Conservation (phyloP, 2,888 invertebrate species). For the Conops quadrifasciatus region DNA sequence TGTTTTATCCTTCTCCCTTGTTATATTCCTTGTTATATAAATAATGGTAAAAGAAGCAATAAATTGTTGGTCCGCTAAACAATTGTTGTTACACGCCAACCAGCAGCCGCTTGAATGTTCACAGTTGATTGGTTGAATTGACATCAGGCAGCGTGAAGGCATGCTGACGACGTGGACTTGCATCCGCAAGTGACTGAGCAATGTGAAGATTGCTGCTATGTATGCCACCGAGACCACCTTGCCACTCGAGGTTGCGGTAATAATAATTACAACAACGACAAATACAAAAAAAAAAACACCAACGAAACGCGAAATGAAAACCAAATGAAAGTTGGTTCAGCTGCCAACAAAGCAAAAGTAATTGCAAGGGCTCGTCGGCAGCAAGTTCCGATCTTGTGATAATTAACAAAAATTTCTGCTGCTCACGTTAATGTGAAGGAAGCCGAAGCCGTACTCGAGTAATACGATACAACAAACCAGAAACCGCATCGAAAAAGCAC, state of each 20-base stretch:
- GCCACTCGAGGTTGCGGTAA: slow-evolving; percentile 44
- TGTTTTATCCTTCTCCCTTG: no score
- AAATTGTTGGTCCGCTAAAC: slow-evolving; percentile 18
- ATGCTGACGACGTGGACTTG: not conserved
- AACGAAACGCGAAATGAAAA: not conserved
- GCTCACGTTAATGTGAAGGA: not conserved
- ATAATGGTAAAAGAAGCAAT: not conserved
- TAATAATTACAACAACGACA: slow-evolving; percentile 20
- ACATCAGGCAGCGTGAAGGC: slow-evolving; percentile 12
- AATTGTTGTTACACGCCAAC: slow-evolving; percentile 14
- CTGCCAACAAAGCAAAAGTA: no score
- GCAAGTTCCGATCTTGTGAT: no score
- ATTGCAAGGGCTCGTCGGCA: no score
- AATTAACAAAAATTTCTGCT: slow-evolving; percentile 15
- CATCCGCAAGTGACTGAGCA: slow-evolving; percentile 18
- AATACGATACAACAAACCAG: not conserved
- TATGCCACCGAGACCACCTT: slow-evolving; percentile 44
- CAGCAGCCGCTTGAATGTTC: not conserved
- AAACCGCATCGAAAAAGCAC: not conserved
- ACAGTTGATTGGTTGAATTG: slow-evolving; percentile 13
- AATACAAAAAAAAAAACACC: slow-evolving; percentile 6
- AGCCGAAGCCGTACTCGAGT: not conserved
- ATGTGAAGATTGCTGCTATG: slow-evolving; percentile 18
- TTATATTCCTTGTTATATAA: no score
- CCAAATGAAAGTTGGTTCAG: slow-evolving; percentile 26